Evolutionary conservation across 2,888 invertebrate species (phyloP).

Genomic region (Ceraclea dissimilis): DNA sequence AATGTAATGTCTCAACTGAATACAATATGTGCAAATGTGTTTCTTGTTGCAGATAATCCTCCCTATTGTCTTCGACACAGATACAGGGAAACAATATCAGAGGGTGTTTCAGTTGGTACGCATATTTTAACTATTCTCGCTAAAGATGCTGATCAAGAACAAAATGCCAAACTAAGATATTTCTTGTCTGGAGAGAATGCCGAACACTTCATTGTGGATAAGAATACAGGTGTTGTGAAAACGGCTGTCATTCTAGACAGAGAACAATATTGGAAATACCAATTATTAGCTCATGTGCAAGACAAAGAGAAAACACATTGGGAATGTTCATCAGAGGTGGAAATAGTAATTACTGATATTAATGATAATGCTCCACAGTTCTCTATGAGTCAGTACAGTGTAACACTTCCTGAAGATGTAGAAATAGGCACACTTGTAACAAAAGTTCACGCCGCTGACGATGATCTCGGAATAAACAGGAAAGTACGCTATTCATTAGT

Average conservation of each 20-base stretch:
- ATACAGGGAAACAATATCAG: slow-evolving; percentile 63
- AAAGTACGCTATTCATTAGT: slow-evolving; percentile 75
- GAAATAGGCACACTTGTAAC: slow-evolving; percentile 81
- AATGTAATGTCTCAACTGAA: not conserved
- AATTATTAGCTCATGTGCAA: slow-evolving; percentile 72
- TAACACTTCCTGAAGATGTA: slow-evolving; percentile 80
- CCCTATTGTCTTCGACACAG: slow-evolving; percentile 76
- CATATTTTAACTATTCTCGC: slow-evolving; percentile 69
- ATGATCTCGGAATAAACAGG: slow-evolving; percentile 68
- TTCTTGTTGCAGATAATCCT: slow-evolving; percentile 56
- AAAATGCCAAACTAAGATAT: slow-evolving; percentile 68
- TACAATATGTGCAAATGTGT: too few species aligned
- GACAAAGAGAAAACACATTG: slow-evolving; percentile 71
- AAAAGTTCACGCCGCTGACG: slow-evolving; percentile 79
- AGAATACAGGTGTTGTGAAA: slow-evolving; percentile 68
- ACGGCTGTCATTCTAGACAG: slow-evolving; percentile 70
- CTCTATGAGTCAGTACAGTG: slow-evolving; percentile 63
- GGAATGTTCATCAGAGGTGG: slow-evolving; percentile 75
- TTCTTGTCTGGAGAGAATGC: slow-evolving; percentile 73
- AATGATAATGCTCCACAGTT: slow-evolving; percentile 84
- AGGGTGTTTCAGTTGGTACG: slow-evolving; percentile 64
- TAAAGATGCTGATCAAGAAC: slow-evolving; percentile 76
- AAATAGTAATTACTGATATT: slow-evolving; percentile 67
- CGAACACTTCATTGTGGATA: slow-evolving; percentile 72
- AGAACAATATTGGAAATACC: slow-evolving; percentile 65